Evolutionary conservation across 2,888 invertebrate species (phyloP), one percentile per base, ranked within the genome.

Genomic region (Eupithecia dodoneata): DNA sequence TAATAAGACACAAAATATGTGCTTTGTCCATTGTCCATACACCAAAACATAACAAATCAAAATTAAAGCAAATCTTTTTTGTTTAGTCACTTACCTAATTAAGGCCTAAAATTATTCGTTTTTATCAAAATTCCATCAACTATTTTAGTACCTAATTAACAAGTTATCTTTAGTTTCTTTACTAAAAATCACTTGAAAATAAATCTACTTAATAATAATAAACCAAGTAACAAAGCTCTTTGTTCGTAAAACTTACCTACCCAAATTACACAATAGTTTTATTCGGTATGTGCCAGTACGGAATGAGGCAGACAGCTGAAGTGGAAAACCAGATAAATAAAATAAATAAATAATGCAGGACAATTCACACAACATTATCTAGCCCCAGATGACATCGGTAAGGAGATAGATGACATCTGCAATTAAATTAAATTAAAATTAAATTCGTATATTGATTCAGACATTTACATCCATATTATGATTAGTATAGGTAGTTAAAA

Each of bases 241-340:
- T 63, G 63, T 63, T 18, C 59, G 59, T 10, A 4, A 10, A 59
- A 18, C 4, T 59, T 59, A 59, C 59, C 10, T 10, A 10, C 59
- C 10, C 10, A 63, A 63, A 63, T 10, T 30, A 4, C 30, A 3
- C 63, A 63, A 4, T 12, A 12, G 59, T 30, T 63, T 63, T 63
- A 63, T 7, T 18, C n/a, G 3, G 10, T 12, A 15, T 2, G 96
- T 97, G 97, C 55, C 97, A 97, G 86, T 98, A 97, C 96, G 98
- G 98, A 0, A 97, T 98, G 96, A 92, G 98, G 49, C 98, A 98
- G 87, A 97, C 98, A 0, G 98, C 98, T 0, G 98, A 98, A 87
- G 94, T 97, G 0, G 97, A 97, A 85, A 97, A 52, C 52, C 13
- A 15, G 52, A n/a, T n/a, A n/a, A n/a, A n/a, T n/a, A n/a, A n/a